Evolutionary conservation across 1,140 invertebrate genomes (phyloP), one percentile per base, ranked within the genome.

Genomic region (Cydia fagiglandana): DNA sequence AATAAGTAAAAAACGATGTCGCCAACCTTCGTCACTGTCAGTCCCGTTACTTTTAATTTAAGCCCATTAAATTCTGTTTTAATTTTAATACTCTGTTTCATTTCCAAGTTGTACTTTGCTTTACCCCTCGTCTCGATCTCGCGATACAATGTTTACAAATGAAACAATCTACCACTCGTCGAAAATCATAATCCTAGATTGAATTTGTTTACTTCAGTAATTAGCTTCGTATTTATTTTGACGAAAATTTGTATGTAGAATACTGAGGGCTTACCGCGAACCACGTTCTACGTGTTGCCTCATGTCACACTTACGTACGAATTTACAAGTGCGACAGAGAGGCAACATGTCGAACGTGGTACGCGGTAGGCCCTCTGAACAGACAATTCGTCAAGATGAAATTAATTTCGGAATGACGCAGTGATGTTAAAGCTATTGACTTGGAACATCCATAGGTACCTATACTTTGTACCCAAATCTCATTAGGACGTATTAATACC

Each of bases 31-130:
- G 77, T 84, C 83, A 84, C 77, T 79, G 83, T 84, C 83, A 74
- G 38, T 38, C 79, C 68, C 77, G 74, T 75, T 78, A 77, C 83
- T 81, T 83, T 83, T 82, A 84, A 84, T 84, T 84, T 83, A 77
- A 79, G 73, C 78, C 81, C 75, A 80, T 80, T 82, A 80, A 82
- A 80, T 75, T 77, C 64, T 56, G 75, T 70, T 70, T 24, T 70
- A 70, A 70, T 41, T 70, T 70, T 70, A 15, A 70, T 70, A 70
- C 34, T 70, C 30, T 66, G 64, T 66, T 66, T 66, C 34, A 38
- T 38, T 70, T 70, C 20, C 30, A 70, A 41, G 66, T 41, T 41
- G 66, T 70, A 70, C 17, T 70, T 70, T 30, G 34, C 66, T 41
- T n/a, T 53, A 17, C 66, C n/a, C 66, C 66, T 12, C 13, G 34